Base-by-base conservation (phyloP, 2,888 invertebrate species). In the Erebia epiphron region DNA sequence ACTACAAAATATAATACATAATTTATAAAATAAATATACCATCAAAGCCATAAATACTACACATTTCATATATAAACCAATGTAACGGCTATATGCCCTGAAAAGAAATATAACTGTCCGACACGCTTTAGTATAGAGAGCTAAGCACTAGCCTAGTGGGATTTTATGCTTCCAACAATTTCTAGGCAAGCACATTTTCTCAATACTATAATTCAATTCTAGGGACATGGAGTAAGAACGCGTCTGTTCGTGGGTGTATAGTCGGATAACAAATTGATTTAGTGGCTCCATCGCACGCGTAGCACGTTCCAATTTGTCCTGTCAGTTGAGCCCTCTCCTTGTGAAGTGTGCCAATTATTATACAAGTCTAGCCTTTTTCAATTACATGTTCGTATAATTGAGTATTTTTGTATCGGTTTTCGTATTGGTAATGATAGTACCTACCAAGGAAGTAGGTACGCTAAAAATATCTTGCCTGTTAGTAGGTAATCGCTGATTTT, bases 261-360 rank as follows among this genome's bases (percentile, higher is more conserved):
- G 46, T 57, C 57, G 26, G 43, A 67, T 46, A 67, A 67, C 66
- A 76, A 75, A 75, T 75, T 72, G 71, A 76, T 76, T 78, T 75
- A 76, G 73, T 69, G 65, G 61, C 54, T 41, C 68, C 74, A 75
- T 77, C 72, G 77, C 69, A 75, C 68, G 70, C 74, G 68, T 54
- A 66, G 72, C 77, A 77, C 75, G 74, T 74, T 57, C 71, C 70
- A 67, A 73, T 73, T 72, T 72, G 75, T 75, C 73, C 69, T 74
- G 78, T 75, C 76, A 70, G 71, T 73, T 74, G 73, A 62, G 68
- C 43, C 56, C 69, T 66, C 69, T 61, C 69, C 64, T 60, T 67
- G 52, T 26, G 60, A 69, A 68, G 49, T 70, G 58, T 52, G 66
- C 71, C 71, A 68, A 69, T 71, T 69, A 69, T 71, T 69, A 73